Evolutionary conservation across 2,888 invertebrate species (phyloP).

Genomic region (Choreutis nemorana): DNA sequence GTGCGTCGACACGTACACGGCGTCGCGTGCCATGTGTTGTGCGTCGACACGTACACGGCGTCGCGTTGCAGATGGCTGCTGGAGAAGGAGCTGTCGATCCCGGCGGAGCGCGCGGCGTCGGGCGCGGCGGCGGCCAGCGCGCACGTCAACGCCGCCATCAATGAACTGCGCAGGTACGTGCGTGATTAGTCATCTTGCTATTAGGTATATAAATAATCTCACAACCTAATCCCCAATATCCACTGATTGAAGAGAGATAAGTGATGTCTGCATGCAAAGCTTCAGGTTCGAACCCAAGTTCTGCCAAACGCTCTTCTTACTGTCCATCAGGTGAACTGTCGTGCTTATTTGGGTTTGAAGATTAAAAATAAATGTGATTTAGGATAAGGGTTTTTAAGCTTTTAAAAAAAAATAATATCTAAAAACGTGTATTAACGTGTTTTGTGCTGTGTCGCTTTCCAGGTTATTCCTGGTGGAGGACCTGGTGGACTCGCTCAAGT

Average conservation of each 20-base stretch:
- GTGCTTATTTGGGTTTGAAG: too few relatives aligned
- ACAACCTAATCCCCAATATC: too few relatives aligned
- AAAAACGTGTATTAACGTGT: not conserved
- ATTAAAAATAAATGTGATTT: too few relatives aligned
- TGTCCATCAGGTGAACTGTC: too few relatives aligned
- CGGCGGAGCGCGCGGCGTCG: slow-evolving; percentile 91
- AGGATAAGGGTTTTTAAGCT: too few relatives aligned
- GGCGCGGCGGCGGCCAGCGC: slow-evolving; percentile 86
- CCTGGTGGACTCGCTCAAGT: slow-evolving; percentile 94
- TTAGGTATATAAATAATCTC: too few relatives aligned
- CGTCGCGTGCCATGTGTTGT: slow-evolving; percentile 1
- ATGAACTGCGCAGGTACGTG: slow-evolving; percentile 77
- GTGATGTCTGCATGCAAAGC: too few relatives aligned
- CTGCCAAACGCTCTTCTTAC: too few relatives aligned
- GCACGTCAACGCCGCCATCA: slow-evolving; percentile 82
- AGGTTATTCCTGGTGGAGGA: slow-evolving; percentile 96
- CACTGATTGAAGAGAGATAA: too few relatives aligned
- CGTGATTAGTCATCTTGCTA: too few relatives aligned
- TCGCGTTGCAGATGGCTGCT: slow-evolving; percentile 66
- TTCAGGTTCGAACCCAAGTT: too few relatives aligned
- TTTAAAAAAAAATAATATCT: too few relatives aligned
- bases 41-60: not conserved
- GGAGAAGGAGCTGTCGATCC: slow-evolving; percentile 86
- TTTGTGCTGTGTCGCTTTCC: slow-evolving; percentile 12
- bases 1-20: not conserved